Evolutionary conservation across 2,888 invertebrate species (phyloP).

Genomic region (Geotrupes spiniger): DNA sequence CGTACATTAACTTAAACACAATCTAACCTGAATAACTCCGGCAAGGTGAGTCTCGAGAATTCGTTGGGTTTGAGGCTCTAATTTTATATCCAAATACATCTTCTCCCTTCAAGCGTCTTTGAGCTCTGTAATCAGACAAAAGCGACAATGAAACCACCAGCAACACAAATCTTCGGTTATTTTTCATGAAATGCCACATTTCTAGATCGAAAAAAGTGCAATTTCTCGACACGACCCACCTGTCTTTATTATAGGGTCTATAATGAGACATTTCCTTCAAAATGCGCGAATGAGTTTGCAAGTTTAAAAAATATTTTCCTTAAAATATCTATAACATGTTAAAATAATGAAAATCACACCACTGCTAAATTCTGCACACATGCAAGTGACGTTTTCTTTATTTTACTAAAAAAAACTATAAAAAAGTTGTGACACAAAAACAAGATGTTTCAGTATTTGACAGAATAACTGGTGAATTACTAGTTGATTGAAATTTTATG

Average conservation of each 20-base stretch:
- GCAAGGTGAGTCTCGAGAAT: conserved; percentile 26
- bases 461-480: too few species aligned
- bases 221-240: conserved; percentile 12
- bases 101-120: conserved; percentile 81
- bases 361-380: conserved; percentile 15
- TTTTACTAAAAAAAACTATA: not conserved
- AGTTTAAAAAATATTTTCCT: conserved; percentile 14
- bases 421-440: conserved; percentile 3
- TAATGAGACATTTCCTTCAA: conserved; percentile 28
- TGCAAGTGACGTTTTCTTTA: not conserved
- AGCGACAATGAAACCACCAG: too few species aligned
- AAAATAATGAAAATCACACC: conserved; percentile 13
- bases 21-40: conserved; percentile 29
- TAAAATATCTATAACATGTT: conserved; percentile 21
- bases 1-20: too few species aligned
- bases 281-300: conserved; percentile 5
- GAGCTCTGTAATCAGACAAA: conserved; percentile 59
- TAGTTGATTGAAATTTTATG: too few species aligned
- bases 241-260: conserved; percentile 26
- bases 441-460: too few species aligned
- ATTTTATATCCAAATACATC: conserved; percentile 78
- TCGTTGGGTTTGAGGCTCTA: conserved; percentile 44
- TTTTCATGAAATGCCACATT: too few species aligned
- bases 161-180: too few species aligned
- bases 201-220: too few species aligned